Evolutionary conservation across 2,797 vertebrate genomes (phyloP).

Genomic region (Rallus crepitans): DNA sequence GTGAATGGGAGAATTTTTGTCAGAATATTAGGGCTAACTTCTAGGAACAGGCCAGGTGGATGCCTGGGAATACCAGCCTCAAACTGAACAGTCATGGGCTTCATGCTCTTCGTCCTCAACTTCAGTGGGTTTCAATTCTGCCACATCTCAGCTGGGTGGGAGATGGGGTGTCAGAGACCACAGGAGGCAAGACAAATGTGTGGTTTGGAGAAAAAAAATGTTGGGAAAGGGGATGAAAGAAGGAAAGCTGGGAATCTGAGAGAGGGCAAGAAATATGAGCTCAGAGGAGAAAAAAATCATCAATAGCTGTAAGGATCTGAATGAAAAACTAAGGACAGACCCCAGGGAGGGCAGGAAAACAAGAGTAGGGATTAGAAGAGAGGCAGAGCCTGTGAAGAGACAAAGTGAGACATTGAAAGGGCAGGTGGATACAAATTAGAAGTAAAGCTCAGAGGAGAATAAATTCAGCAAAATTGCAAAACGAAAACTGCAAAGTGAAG

Average conservation of each 20-base stretch:
- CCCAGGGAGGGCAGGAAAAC: not conserved
- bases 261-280: not conserved
- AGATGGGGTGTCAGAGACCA: not conserved
- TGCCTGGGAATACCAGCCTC: not conserved
- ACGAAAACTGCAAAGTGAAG: not conserved
- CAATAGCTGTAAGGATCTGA: not conserved
- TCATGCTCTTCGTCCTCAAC: not conserved
- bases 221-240: not conserved
- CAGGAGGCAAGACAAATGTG: not conserved
- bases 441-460: not conserved
- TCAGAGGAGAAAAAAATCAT: not conserved
- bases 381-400: not conserved
- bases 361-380: not conserved
- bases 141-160: not conserved
- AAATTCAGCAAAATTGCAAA: not conserved
- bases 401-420: not conserved
- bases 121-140: not conserved
- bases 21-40: not conserved
- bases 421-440: not conserved
- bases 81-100: rapidly evolving
- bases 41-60: not conserved
- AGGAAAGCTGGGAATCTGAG: not conserved
- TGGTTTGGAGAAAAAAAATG: not conserved
- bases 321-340: not conserved
- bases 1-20: not conserved